Base-by-base conservation (phyloP, 2,113 vertebrate species). In the Trematocara stigmaticum region DNA sequence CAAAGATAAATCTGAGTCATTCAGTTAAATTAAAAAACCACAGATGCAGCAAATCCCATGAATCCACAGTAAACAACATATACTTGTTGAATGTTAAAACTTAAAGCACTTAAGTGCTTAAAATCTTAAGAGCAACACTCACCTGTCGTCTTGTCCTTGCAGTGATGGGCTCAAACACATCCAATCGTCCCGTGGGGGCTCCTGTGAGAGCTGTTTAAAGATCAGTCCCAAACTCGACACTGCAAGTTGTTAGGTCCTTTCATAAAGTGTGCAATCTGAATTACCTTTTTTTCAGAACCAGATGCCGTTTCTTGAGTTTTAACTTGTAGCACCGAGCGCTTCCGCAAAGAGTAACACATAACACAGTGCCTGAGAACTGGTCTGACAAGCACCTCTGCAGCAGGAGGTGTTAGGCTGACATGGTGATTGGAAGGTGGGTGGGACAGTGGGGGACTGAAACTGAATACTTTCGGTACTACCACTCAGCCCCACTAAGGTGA, bases 381-480 rank as follows among this genome's bases (percentile, higher is more conserved):
- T 94, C 86, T 84, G 93, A 91, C 92, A 0, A 88, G 91, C 47
- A 26, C 29, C 83, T 74, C 78, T 86, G 84, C 49, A 74, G 89
- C 61, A 76, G 79, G 59, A 85, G 78, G 82, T 84, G 83, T 45
- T 79, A 47, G 83, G 71, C 89, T 88, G 61, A 66, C 61, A 85
- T 29, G 16, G 47, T 81, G 38, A 87, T 26, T 56, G 16, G 10
- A 81, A 76, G 52, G 11, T 51, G 78, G 84, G 76, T 80, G 85
- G 88, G 78, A 81, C 61, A 10, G 57, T 61, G 47, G 38, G 64
- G 64, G 53, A 78, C 56, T 90, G 94, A 95, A 93, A 94, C 76
- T 40, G 8, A 92, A 92, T 79, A 91, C 89, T 84, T 88, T 69
- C n/a, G 11, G 51, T 71, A 79, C 82, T 49, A 34, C 71, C 52